phyloP scores from a whole-genome alignment of 2,113 vertebrate species.

The Epinephelus lanceolatus region DNA sequence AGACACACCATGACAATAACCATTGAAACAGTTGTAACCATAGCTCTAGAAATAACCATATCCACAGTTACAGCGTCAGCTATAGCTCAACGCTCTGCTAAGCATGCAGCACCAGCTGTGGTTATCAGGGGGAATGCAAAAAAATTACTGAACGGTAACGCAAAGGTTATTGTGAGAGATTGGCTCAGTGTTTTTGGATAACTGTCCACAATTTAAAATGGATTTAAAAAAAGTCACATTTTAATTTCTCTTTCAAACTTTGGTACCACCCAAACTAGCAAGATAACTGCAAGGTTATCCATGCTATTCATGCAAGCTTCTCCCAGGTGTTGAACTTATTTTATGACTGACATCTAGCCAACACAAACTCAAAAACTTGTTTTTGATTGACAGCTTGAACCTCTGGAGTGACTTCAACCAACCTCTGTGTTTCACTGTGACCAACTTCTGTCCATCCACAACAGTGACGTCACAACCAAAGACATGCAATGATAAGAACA shows the following conservation, averaged over 20 bases:
- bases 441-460: neutral
- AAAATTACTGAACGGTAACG: neutral
- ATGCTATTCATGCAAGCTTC: slow-evolving; percentile 7
- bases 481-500: neutral
- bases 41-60: neutral
- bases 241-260: slow-evolving; percentile 1
- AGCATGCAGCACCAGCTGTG: neutral
- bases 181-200: neutral
- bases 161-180: neutral
- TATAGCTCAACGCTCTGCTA: neutral
- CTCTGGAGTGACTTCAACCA: neutral
- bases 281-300: neutral
- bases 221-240: neutral
- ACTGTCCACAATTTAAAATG: too few relatives aligned
- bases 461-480: neutral
- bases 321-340: neutral
- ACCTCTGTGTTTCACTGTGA: slow-evolving; percentile 25
- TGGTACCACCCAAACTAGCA: slow-evolving; percentile 10
- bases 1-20: neutral
- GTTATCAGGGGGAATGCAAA: neutral
- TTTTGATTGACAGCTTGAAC: slow-evolving; percentile 12
- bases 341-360: neutral
- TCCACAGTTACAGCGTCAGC: too few relatives aligned
- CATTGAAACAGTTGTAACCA: too few relatives aligned
- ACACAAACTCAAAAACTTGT: neutral